Percentiles rank a stretch among this genome's conserved stretches.
Evolutionary conservation across 2,888 invertebrate species (phyloP).

Genomic region (Tineola bisselliella): DNA sequence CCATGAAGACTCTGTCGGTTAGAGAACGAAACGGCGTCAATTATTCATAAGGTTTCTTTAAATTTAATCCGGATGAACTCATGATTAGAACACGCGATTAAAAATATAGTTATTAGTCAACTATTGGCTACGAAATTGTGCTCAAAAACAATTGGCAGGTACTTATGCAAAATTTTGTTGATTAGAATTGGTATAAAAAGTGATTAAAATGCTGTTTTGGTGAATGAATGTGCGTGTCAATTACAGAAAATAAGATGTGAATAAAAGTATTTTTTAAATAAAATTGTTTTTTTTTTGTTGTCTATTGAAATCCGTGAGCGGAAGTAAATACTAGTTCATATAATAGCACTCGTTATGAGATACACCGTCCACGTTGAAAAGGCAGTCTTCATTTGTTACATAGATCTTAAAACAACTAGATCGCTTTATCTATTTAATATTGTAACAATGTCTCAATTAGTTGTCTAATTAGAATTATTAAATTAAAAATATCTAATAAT

Average conservation of each 20-base stretch:
- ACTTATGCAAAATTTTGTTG: conserved; percentile 5
- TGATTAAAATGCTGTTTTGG: not conserved
- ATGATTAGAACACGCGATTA: conserved; percentile 61
- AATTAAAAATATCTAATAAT: too few relatives aligned
- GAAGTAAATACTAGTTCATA: too few relatives aligned
- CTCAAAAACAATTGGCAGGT: conserved; percentile 7
- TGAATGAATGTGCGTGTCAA: not conserved
- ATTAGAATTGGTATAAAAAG: not conserved
- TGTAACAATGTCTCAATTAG: too few relatives aligned
- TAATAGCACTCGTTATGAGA: too few relatives aligned
- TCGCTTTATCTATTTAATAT: too few relatives aligned
- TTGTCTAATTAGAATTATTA: too few relatives aligned
- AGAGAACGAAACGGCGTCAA: not conserved
- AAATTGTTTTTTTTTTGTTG: not conserved
- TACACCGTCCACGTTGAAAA: too few relatives aligned
- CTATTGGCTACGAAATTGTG: conserved; percentile 1
- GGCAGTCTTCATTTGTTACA: too few relatives aligned
- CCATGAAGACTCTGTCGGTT: not conserved
- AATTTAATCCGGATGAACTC: conserved; percentile 32
- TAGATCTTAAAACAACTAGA: too few relatives aligned
- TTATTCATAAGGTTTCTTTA: conserved; percentile 6
- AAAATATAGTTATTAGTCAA: not conserved
- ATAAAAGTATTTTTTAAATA: not conserved
- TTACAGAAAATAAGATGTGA: not conserved
- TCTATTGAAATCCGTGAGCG: too few relatives aligned